These are phyloP conservation scores for Rhamnusium bicolor DNA, from an alignment of 2,888 invertebrate genomes.

Conservation along the genomic window DNA sequence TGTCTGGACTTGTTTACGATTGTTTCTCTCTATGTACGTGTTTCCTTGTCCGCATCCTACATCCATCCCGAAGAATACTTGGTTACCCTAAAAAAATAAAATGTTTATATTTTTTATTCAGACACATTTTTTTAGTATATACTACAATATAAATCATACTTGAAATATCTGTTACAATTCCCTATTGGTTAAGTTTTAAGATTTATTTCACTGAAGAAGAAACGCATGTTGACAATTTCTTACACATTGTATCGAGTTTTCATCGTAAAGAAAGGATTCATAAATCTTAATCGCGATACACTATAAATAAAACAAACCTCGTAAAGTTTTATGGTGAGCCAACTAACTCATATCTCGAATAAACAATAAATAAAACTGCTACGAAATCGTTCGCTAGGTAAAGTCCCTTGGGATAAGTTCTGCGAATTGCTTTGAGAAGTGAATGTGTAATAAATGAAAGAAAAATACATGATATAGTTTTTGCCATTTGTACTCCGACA, in stretches of 20 bases:
- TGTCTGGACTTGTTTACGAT: not conserved
- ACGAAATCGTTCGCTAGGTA: not conserved
- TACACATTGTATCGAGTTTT: too few species aligned
- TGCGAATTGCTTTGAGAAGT: not conserved
- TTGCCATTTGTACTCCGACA: not conserved
- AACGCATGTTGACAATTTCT: too few species aligned
- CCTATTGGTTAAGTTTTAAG: too few species aligned
- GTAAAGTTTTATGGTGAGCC: too few species aligned
- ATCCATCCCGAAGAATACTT: constrained; percentile 73
- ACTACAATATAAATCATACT: too few species aligned
- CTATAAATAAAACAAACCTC: too few species aligned
- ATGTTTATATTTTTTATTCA: too few species aligned
- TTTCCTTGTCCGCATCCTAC: constrained; percentile 77
- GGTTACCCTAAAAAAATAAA: constrained; percentile 73
- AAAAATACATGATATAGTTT: not conserved
- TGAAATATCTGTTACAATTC: too few species aligned
- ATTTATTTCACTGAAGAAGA: too few species aligned
- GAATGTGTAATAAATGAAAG: not conserved
- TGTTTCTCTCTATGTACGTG: constrained; percentile 63
- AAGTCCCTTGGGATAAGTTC: too few species aligned
- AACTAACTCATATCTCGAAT: not conserved
- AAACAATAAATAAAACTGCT: not conserved
- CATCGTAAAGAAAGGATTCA: too few species aligned
- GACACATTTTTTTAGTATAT: too few species aligned
- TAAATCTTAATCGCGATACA: not conserved